Evolutionary conservation across 2,113 vertebrate species (phyloP).

Genomic region (Tychaedon coryphoeus): DNA sequence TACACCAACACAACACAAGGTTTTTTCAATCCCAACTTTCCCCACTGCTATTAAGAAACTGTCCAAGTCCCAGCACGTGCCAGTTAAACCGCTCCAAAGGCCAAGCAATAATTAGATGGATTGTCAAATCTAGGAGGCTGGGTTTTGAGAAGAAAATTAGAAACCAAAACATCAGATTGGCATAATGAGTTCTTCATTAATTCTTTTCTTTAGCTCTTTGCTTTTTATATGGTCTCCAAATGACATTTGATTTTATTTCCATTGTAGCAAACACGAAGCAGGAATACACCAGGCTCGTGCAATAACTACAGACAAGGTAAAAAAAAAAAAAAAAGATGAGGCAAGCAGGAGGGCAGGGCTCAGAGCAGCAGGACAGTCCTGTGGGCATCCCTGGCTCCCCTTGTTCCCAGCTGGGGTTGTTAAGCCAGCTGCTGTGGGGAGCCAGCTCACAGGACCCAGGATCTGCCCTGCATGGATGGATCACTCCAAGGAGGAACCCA

Average conservation of each 20-base stretch:
- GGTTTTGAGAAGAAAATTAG: conserved; percentile 22
- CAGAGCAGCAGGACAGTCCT: background rate
- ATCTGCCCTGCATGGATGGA: background rate
- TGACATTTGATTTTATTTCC: background rate
- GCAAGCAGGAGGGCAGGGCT: accelerated
- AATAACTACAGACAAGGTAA: background rate
- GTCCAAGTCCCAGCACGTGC: conserved; percentile 14
- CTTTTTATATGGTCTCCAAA: background rate
- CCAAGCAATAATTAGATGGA: conserved; percentile 28
- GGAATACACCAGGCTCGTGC: background rate
- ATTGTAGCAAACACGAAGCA: background rate
- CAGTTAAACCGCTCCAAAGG: conserved; percentile 26
- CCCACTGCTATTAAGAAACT: conserved; percentile 10
- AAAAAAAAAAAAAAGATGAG: background rate
- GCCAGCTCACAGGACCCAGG: background rate
- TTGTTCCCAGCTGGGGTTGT: background rate
- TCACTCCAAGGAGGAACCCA: background rate
- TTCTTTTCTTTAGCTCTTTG: conserved; percentile 14
- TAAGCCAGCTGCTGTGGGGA: background rate
- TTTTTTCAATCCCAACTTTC: conserved; percentile 22
- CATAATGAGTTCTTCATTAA: conserved; percentile 45
- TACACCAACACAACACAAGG: background rate
- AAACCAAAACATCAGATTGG: conserved; percentile 45
- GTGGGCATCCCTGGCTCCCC: background rate
- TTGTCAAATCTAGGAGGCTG: conserved; percentile 26